These are phyloP conservation scores for Sipha maydis DNA, from an alignment of 2,888 invertebrate genomes.

Conservation along the genomic window DNA sequence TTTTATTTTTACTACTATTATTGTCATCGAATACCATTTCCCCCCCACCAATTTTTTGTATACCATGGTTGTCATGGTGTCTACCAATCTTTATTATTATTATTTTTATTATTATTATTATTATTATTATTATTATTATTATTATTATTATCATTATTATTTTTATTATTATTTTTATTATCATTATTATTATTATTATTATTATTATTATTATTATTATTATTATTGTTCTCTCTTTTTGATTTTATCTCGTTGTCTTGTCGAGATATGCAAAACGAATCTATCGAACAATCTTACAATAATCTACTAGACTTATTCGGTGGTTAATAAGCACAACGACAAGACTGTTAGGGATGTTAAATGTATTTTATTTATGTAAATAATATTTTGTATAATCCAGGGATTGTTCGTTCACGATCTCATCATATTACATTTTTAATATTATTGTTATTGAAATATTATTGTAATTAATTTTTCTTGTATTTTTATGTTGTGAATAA, in stretches of 20 bases:
- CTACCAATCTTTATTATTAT: constrained; percentile 57
- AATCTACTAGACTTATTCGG: constrained; percentile 59
- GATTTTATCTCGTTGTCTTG: constrained; percentile 57
- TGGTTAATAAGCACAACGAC: constrained; percentile 59
- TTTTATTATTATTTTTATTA: constrained; percentile 38
- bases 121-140: constrained; percentile 42
- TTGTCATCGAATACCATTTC: constrained; percentile 42
- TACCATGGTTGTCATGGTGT: constrained; percentile 32
- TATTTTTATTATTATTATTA: constrained; percentile 34
- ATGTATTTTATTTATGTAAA: constrained; percentile 50
- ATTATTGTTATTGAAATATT: constrained; percentile 62
- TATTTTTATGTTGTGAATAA: constrained; percentile 54
- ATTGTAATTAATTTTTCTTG: constrained; percentile 49
- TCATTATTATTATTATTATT: constrained; percentile 38
- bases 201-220: constrained; percentile 22
- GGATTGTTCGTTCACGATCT: constrained; percentile 62
- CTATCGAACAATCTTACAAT: constrained; percentile 59
- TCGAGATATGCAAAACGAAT: constrained; percentile 53
- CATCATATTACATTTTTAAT: constrained; percentile 59
- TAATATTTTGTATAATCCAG: constrained; percentile 43
- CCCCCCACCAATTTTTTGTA: constrained; percentile 23
- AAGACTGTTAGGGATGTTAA: constrained; percentile 61
- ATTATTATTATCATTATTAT: constrained; percentile 30
- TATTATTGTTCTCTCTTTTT: constrained; percentile 12
- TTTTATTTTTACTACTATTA: constrained; percentile 37